Evolutionary conservation across 92 coral and sea anemone genomes (phyloP).

Genomic region (Plumapathes pennacea): DNA sequence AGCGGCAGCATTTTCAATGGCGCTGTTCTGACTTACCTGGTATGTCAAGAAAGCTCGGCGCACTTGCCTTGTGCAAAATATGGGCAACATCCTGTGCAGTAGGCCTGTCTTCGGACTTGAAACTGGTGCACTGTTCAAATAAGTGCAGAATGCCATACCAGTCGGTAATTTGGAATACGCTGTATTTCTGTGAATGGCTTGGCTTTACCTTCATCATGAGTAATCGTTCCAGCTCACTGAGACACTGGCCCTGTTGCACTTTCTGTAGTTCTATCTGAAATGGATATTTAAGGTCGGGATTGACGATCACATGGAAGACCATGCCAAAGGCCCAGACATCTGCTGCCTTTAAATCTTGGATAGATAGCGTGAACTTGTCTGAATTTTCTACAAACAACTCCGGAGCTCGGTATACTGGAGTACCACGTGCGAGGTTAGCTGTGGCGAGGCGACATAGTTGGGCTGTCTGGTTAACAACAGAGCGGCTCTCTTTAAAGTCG

Average conservation of each 20-base stretch:
- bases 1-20: conserved; percentile 33
- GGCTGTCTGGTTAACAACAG: conserved; percentile 42
- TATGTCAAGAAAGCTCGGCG: conserved; percentile 28
- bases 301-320: conserved; percentile 56
- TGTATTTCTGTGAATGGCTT: conserved; percentile 36
- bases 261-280: conserved; percentile 30
- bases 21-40: conserved; percentile 57
- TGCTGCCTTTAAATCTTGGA: conserved; percentile 53
- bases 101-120: conserved; percentile 10
- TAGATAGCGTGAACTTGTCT: conserved; percentile 28
- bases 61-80: neutral
- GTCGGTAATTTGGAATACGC: conserved; percentile 48
- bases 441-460: conserved; percentile 45
- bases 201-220: conserved; percentile 42
- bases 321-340: conserved; percentile 68
- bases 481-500: conserved; percentile 58
- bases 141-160: conserved; percentile 21
- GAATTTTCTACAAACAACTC: no score
- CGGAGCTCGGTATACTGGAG: conserved; percentile 61
- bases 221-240: conserved; percentile 14
- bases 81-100: conserved; percentile 12
- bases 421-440: conserved; percentile 40
- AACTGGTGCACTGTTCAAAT: neutral
- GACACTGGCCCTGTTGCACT: conserved; percentile 17
- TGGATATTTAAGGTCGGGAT: conserved; percentile 61